Conservation (phyloP, 2,113 vertebrate species). For the Ptilorrhoa leucosticta region DNA sequence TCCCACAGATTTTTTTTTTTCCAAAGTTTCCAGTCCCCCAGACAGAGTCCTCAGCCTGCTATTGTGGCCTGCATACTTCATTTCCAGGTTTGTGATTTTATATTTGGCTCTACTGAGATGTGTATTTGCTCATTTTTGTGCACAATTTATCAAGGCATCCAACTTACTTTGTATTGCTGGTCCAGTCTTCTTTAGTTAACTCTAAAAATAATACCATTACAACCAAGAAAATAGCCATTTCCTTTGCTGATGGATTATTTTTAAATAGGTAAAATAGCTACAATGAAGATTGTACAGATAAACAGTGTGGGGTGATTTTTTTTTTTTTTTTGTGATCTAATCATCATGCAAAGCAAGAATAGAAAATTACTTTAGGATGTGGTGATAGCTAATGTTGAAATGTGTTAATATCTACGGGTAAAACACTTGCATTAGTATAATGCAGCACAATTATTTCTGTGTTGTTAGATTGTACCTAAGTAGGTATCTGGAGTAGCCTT, state of each 20-base stretch:
- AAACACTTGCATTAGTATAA: conserved; percentile 26
- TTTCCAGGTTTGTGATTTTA: background rate
- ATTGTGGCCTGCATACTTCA: background rate
- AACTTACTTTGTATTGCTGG: background rate
- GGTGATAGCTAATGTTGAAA: conserved; percentile 34
- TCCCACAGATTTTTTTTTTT: background rate
- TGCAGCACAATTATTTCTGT: conserved; percentile 2
- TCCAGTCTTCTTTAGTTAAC: background rate
- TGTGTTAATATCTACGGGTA: background rate
- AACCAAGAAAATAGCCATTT: background rate
- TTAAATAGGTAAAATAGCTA: background rate
- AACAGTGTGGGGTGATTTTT: background rate
- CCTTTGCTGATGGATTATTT: background rate
- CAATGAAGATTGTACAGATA: background rate
- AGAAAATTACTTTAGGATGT: background rate
- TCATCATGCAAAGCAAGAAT: background rate
- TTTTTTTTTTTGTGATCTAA: background rate
- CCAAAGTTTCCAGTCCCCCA: rapidly evolving
- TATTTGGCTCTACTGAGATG: background rate
- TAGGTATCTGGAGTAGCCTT: conserved; percentile 1
- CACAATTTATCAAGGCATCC: background rate
- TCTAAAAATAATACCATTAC: background rate
- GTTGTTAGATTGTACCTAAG: background rate
- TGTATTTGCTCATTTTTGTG: background rate
- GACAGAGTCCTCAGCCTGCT: background rate